phyloP scores from a whole-genome alignment of 2,888 invertebrate genomes.

The Prosapia bicincta region DNA sequence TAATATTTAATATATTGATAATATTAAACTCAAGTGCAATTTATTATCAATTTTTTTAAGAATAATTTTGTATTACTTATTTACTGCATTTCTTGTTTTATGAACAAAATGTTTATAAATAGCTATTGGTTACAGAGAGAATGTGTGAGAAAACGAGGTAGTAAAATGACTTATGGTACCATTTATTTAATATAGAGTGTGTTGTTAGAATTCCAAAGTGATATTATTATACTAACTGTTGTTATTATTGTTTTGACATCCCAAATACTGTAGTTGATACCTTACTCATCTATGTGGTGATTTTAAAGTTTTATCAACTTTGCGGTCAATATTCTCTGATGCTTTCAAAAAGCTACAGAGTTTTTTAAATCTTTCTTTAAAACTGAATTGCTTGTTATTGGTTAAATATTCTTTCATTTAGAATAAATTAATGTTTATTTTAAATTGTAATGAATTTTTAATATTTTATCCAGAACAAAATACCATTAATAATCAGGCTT shows the following conservation, averaged over 20 bases:
- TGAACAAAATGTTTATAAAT: neutral
- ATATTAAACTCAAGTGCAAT: too few relatives aligned
- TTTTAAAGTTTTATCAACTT: neutral
- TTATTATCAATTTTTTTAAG: too few relatives aligned
- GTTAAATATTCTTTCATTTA: neutral
- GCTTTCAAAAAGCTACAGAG: neutral
- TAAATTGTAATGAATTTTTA: neutral
- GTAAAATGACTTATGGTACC: neutral
- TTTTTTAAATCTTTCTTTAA: neutral
- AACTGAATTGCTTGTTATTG: neutral
- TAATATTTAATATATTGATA: too few relatives aligned
- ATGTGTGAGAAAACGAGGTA: neutral
- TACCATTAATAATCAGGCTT: neutral
- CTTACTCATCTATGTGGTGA: neutral
- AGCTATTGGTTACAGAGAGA: neutral
- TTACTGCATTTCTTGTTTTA: too few relatives aligned
- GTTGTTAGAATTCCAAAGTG: slow-evolving; percentile 2
- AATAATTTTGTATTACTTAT: too few relatives aligned
- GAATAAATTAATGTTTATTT: neutral
- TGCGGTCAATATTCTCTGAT: neutral
- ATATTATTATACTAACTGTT: slow-evolving; percentile 2
- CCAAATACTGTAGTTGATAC: neutral
- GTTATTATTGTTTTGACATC: neutral
- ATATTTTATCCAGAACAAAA: neutral
- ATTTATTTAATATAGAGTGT: slow-evolving; percentile 2